Base-by-base conservation (phyloP, 2,888 invertebrate species). In the Caenorhabditis imperialis region DNA sequence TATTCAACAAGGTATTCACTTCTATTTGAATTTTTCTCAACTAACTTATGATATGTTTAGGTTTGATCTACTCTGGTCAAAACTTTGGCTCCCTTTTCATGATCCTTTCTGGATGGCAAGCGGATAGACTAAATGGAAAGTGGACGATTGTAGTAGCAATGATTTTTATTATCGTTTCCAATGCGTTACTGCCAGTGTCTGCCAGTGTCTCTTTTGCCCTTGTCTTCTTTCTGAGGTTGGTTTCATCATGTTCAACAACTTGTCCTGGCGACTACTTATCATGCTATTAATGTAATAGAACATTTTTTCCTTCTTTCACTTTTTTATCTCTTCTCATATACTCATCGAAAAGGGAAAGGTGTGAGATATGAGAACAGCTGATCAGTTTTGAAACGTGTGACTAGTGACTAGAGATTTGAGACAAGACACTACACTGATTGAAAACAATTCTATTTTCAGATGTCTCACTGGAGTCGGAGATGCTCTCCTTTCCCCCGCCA, bases 41-140 rank as follows among this genome's bases (percentile, higher is more conserved):
- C 27, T 6, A n/a, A 20, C 10, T 30, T 30, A 27, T 44, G 44
- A 25, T 48, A 85, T 86, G 86, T 53, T 75, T 86, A 85, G 86
- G 86, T 53, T 75, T 86, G 37, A 79, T 87, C 16, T 86, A 84
- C 69, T 85, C 86, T 18, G 86, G 84, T 4, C 86, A 86, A 72
- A 86, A 86, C 60, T 81, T 83, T 47, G 86, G 86, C n/a, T 84
- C 84, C 5, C 61, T 86, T 5, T 71, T 84, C 38, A 86, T 86
- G 86, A 54, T 86, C 22, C 37, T 84, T 20, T 81, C 84, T 4
- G 86, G 86, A 7, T 78, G 83, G 40, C 83, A 84, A 45, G 84
- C 86, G 1, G 86, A 86, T 61, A 69, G 84, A 3, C 61, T 86
- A 14, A 86, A 86, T 74, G 78, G 83, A 53, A 86, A 86, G 60